phyloP scores from a whole-genome alignment of 2,797 vertebrate genomes.

The Pipistrellus pygmaeus region DNA sequence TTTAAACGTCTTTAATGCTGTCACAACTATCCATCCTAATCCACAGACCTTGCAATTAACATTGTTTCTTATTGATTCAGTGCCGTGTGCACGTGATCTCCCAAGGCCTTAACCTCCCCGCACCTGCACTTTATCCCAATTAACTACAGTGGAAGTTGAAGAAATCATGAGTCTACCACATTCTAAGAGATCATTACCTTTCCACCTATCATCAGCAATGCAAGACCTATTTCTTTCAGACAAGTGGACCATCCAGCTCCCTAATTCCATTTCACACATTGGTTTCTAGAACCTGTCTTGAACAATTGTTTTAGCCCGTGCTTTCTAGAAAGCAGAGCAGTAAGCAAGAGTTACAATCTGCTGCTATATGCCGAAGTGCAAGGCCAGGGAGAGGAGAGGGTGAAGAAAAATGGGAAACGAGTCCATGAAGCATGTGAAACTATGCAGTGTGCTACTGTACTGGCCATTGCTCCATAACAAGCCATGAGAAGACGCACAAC shows the following conservation, averaged over 20 bases:
- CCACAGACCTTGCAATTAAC: neutral
- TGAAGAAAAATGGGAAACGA: neutral
- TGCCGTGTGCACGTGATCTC: neutral
- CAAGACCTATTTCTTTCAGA: neutral
- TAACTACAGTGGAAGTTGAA: neutral
- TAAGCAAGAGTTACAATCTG: neutral
- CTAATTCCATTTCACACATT: neutral
- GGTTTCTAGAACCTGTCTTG: neutral
- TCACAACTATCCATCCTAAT: neutral
- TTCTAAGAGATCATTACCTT: neutral
- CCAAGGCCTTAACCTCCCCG: neutral
- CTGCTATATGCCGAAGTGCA: neutral
- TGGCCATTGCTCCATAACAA: neutral
- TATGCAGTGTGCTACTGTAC: fast-evolving
- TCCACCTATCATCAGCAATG: neutral
- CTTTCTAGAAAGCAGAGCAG: slow-evolving; percentile 15
- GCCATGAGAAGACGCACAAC: neutral
- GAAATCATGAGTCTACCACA: neutral
- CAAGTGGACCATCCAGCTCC: neutral
- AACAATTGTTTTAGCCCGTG: neutral
- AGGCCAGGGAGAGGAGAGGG: neutral
- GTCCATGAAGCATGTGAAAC: neutral
- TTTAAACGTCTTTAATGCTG: neutral
- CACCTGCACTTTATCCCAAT: neutral
- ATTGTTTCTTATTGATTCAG: neutral